phyloP scores from a whole-genome alignment of 2,113 vertebrate genomes.

The Phyllopteryx taeniolatus region DNA sequence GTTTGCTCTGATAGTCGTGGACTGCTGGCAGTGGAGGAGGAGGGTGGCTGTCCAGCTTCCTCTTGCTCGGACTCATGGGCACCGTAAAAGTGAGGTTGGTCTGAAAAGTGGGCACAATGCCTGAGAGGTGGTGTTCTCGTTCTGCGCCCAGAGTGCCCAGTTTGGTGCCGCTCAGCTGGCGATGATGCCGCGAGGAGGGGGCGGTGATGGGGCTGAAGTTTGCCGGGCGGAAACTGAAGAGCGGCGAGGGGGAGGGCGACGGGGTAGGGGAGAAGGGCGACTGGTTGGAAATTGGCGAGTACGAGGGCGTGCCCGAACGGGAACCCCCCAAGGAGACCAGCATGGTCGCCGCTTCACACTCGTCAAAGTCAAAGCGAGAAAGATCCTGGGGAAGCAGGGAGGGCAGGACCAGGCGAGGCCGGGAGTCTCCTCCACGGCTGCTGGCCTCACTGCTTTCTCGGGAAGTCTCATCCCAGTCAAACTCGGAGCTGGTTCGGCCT shows the following conservation, averaged over 20 bases:
- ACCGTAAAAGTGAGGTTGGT: slow-evolving; percentile 90
- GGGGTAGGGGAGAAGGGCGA: slow-evolving; percentile 89
- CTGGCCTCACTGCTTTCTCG: slow-evolving; percentile 86
- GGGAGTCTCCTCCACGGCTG: slow-evolving; percentile 84
- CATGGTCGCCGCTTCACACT: slow-evolving; percentile 91
- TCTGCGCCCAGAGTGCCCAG: slow-evolving; percentile 65
- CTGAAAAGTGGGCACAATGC: slow-evolving; percentile 84
- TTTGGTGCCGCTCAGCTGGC: slow-evolving; percentile 85
- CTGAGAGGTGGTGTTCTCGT: slow-evolving; percentile 82
- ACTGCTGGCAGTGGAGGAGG: slow-evolving; percentile 52
- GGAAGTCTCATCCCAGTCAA: slow-evolving; percentile 88
- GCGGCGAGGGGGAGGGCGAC: slow-evolving; percentile 83
- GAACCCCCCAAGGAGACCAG: slow-evolving; percentile 87
- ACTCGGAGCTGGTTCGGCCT: slow-evolving; percentile 79
- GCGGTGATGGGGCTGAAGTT: slow-evolving; percentile 88
- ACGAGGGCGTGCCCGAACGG: slow-evolving; percentile 84
- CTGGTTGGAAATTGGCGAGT: slow-evolving; percentile 87
- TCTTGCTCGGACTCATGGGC: slow-evolving; percentile 88
- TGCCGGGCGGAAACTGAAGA: slow-evolving; percentile 85
- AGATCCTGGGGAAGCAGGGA: slow-evolving; percentile 75
- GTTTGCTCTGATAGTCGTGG: slow-evolving; percentile 69
- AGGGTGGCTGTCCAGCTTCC: slow-evolving; percentile 76
- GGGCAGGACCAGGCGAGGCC: slow-evolving; percentile 76
- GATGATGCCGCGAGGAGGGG: slow-evolving; percentile 69
- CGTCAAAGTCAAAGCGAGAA: slow-evolving; percentile 88